These are phyloP conservation scores for Acleris literana DNA, from an alignment of 2,888 invertebrate genomes.

Conservation along the genomic window DNA sequence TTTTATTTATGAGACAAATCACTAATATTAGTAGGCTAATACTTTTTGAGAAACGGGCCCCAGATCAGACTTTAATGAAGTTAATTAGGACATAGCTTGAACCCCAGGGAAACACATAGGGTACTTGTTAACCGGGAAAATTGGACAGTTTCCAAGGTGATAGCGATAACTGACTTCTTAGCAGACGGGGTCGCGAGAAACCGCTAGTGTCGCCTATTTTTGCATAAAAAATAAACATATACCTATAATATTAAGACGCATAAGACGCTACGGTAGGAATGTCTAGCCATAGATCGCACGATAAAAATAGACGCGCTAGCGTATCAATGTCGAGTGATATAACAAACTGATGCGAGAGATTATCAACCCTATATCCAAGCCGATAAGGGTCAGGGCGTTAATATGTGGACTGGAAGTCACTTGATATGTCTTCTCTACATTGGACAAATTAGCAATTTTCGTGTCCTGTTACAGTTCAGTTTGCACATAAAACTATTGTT, in stretches of 20 bases:
- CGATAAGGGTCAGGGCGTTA: not conserved
- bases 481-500: not conserved
- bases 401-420: conserved; percentile 7
- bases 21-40: too few relatives aligned
- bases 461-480: conserved; percentile 13
- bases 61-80: too few relatives aligned
- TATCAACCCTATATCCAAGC: not conserved
- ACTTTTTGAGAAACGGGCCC: too few relatives aligned
- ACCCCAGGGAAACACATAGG: too few relatives aligned
- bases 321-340: conserved; percentile 30
- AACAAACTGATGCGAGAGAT: conserved; percentile 6
- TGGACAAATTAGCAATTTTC: conserved; percentile 5
- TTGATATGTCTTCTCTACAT: conserved; percentile 19
- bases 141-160: too few relatives aligned
- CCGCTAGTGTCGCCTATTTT: not conserved
- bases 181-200: too few relatives aligned
- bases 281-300: conserved; percentile 23
- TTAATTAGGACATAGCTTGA: too few relatives aligned
- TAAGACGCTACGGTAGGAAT: conserved; percentile 19
- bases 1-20: too few relatives aligned
- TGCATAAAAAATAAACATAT: not conserved
- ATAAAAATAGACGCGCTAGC: conserved; percentile 17
- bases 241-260: not conserved
- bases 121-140: too few relatives aligned
- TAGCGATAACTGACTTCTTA: too few relatives aligned